Evolutionary conservation across 2,797 vertebrate genomes (phyloP).

Genomic region (Sebastes oblongus): DNA sequence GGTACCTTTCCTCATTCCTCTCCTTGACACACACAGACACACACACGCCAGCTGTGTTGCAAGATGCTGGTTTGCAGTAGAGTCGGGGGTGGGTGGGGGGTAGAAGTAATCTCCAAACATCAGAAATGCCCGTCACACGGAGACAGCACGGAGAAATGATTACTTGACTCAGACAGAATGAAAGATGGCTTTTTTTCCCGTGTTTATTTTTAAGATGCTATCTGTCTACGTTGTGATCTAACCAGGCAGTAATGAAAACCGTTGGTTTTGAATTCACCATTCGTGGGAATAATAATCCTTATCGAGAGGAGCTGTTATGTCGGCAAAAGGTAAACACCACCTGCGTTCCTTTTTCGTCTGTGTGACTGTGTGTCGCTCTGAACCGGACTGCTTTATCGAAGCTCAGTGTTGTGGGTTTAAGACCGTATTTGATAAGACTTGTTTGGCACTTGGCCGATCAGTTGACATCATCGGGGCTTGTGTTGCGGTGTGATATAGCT

Average conservation of each 20-base stretch:
- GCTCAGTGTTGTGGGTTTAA: conserved; percentile 30
- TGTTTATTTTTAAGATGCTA: conserved; percentile 33
- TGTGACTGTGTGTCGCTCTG: conserved; percentile 20
- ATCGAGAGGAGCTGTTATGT: conserved; percentile 42
- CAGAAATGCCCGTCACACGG: conserved; percentile 33
- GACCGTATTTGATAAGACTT: conserved; percentile 49
- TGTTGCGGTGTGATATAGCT: conserved; percentile 29
- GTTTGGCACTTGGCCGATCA: conserved; percentile 45
- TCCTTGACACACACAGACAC: conserved; percentile 21
- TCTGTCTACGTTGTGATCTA: conserved; percentile 27
- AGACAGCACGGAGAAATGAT: conserved; percentile 34
- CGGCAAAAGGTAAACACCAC: conserved; percentile 41
- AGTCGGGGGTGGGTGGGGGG: neutral
- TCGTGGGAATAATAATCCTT: conserved; percentile 30
- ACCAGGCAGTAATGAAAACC: conserved; percentile 28
- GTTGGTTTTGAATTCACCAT: conserved; percentile 21
- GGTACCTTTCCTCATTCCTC: conserved; percentile 27
- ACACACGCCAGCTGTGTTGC: conserved; percentile 28
- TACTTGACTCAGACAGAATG: conserved; percentile 25
- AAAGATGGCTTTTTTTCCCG: conserved; percentile 8
- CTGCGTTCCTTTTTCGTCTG: conserved; percentile 19
- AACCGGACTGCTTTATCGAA: conserved; percentile 7
- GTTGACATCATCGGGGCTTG: conserved; percentile 35
- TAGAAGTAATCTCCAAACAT: conserved; percentile 44
- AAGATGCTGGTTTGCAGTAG: conserved; percentile 43